A percentile compares a stretch with the other conserved stretches of the same genome.
Evolutionary conservation across 2,888 invertebrate genomes (phyloP).

Genomic region (Dynastes maya): DNA sequence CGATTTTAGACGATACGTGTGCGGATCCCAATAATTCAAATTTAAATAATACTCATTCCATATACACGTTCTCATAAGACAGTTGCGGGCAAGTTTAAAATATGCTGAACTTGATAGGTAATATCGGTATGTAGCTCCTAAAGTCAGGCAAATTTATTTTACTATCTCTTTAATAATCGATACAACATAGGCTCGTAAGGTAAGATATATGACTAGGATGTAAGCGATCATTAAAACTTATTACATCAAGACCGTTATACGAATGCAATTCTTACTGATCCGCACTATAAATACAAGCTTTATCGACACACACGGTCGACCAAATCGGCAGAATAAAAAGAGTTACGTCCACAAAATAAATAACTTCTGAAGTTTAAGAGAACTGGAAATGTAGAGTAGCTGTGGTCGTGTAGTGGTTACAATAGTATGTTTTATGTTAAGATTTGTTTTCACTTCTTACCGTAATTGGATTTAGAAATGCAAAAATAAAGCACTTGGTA

Average conservation of each 20-base stretch:
- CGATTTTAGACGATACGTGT: too few species aligned
- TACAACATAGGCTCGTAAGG: not conserved
- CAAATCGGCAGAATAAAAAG: slow-evolving; percentile 2
- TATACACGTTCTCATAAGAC: too few species aligned
- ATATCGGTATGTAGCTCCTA: too few species aligned
- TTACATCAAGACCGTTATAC: slow-evolving; percentile 19
- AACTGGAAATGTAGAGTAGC: slow-evolving; percentile 1
- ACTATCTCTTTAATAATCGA: slow-evolving; percentile 22
- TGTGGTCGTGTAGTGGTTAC: slow-evolving; percentile 23
- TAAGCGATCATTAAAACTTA: slow-evolving; percentile 10
- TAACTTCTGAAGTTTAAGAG: not conserved
- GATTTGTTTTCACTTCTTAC: slow-evolving; percentile 4
- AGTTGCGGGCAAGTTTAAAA: too few species aligned
- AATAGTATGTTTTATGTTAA: slow-evolving; percentile 4
- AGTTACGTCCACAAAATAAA: slow-evolving; percentile 26
- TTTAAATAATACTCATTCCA: too few species aligned
- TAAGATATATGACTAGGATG: not conserved
- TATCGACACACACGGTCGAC: slow-evolving; percentile 8
- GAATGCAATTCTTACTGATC: slow-evolving; percentile 13
- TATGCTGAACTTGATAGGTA: too few species aligned
- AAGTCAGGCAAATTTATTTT: slow-evolving; percentile 20
- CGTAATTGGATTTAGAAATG: not conserved
- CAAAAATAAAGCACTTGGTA: not conserved
- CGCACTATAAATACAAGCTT: slow-evolving; percentile 7
- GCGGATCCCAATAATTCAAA: too few species aligned